Evolutionary conservation across 2,797 vertebrate genomes (phyloP).

Genomic region (Gorsachius magnificus): DNA sequence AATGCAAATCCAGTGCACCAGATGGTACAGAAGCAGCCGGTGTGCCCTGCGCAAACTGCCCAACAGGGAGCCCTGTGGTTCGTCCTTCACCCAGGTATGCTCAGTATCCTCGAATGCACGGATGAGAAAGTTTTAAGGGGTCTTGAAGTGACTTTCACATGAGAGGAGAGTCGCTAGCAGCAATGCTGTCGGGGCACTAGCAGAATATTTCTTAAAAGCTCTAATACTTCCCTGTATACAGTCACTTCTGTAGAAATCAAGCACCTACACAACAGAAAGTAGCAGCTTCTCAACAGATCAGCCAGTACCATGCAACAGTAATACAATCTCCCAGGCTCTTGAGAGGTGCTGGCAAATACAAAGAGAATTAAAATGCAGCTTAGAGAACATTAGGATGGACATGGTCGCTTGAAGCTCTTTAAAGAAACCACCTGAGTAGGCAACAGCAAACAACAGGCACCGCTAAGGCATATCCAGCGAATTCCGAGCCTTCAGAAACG

Average conservation of each 20-base stretch:
- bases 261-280: background rate
- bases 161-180: background rate
- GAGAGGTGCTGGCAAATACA: background rate
- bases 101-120: rapidly evolving
- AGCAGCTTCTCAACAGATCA: background rate
- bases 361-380: background rate
- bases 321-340: background rate
- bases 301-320: background rate
- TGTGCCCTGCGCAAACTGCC: background rate
- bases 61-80: background rate
- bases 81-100: background rate
- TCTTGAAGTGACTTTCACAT: background rate
- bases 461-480: background rate
- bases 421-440: background rate
- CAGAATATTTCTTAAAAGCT: background rate
- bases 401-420: background rate
- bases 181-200: background rate
- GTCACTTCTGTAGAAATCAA: background rate
- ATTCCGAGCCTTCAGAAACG: background rate
- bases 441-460: background rate
- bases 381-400: background rate
- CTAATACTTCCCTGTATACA: background rate
- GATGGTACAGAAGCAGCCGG: rapidly evolving
- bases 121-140: background rate
- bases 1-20: background rate